These are phyloP conservation scores for Yoshiicerus persimilis DNA, from an alignment of 1,140 invertebrate genomes.

Conservation along the genomic window DNA sequence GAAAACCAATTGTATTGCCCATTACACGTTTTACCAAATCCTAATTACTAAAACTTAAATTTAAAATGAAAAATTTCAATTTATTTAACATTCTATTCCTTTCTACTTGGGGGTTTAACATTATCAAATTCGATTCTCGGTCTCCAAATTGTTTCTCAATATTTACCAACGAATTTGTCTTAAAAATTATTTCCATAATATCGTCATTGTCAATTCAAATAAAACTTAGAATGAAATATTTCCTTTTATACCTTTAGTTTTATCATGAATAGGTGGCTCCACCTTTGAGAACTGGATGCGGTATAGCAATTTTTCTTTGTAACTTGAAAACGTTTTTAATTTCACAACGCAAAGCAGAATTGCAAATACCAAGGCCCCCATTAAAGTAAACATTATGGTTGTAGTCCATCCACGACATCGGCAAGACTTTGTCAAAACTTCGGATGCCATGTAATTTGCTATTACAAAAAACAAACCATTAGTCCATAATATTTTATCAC, in stretches of 20 bases:
- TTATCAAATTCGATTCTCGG: too few relatives aligned
- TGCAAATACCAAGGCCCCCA: slow-evolving; percentile 32
- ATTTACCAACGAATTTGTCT: too few relatives aligned
- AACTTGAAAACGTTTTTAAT: slow-evolving; percentile 1
- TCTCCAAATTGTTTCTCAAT: too few relatives aligned
- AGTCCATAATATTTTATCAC: too few relatives aligned
- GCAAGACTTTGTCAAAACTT: slow-evolving; percentile 26
- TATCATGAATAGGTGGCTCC: slow-evolving; percentile 3
- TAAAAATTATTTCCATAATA: too few relatives aligned
- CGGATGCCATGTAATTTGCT: slow-evolving; percentile 45
- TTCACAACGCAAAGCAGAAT: slow-evolving; percentile 39
- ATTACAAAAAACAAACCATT: neutral
- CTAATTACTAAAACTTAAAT: too few relatives aligned
- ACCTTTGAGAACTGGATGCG: slow-evolving; percentile 5
- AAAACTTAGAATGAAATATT: neutral
- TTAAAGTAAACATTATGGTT: slow-evolving; percentile 27
- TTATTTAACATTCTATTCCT: too few relatives aligned
- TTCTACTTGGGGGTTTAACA: too few relatives aligned
- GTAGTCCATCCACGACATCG: slow-evolving; percentile 46
- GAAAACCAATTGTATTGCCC: too few relatives aligned
- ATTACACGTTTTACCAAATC: too few relatives aligned
- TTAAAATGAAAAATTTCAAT: neutral
- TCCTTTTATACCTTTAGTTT: neutral
- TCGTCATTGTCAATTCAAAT: neutral
- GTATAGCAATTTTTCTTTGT: slow-evolving; percentile 26